Evolutionary conservation across 1,140 invertebrate species (phyloP).

Genomic region (Pomacea maculata): DNA sequence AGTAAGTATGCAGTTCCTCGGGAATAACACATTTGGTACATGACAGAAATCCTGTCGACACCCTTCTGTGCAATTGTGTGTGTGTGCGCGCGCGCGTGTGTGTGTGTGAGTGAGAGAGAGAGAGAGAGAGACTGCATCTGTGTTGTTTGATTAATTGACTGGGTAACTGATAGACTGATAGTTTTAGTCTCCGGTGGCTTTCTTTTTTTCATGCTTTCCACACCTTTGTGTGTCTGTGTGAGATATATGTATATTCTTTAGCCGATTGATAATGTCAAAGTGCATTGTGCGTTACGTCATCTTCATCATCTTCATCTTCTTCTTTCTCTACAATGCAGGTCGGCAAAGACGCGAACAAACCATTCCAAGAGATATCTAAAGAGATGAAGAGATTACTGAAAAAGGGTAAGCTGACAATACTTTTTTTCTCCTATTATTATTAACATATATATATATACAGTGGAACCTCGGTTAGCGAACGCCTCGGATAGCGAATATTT

Average conservation of each 20-base stretch:
- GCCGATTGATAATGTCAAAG: too few species aligned
- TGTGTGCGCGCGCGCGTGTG: background rate
- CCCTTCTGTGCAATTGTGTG: background rate
- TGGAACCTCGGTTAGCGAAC: too few species aligned
- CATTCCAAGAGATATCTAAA: background rate
- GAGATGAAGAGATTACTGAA: background rate
- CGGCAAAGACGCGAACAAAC: background rate
- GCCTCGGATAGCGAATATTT: too few species aligned
- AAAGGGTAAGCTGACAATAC: background rate
- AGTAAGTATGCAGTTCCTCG: background rate
- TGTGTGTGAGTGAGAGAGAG: too few species aligned
- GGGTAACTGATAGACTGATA: background rate
- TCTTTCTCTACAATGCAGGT: background rate
- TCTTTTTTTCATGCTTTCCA: background rate
- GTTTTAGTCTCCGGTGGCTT: background rate
- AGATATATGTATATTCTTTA: background rate
- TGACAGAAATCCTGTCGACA: background rate
- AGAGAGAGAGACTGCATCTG: too few species aligned
- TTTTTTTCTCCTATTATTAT: too few species aligned
- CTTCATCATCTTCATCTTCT: background rate
- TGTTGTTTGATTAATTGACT: background rate
- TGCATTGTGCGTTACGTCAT: background rate
- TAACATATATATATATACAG: too few species aligned
- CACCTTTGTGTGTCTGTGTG: background rate
- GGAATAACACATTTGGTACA: background rate